Evolutionary conservation across 2,888 invertebrate species (phyloP).

Genomic region (Hermaeophaga mercurialis): DNA sequence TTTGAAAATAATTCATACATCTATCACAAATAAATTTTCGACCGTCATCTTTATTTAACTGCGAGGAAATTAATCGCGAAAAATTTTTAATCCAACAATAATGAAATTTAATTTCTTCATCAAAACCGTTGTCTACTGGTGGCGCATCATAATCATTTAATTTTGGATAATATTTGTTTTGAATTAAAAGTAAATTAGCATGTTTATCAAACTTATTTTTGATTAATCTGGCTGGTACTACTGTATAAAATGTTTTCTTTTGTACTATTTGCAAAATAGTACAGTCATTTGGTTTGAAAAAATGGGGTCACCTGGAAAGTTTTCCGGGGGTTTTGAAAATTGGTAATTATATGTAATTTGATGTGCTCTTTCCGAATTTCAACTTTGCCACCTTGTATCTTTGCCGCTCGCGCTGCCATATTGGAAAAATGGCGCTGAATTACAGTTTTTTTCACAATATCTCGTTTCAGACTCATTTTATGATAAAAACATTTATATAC

Average conservation of each 20-base stretch:
- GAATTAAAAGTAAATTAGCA: constrained; percentile 18
- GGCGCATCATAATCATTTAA: background rate
- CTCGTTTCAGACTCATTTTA: no score
- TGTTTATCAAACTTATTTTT: constrained; percentile 9
- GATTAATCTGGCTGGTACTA: background rate
- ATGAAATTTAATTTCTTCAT: constrained; percentile 11
- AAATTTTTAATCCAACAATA: constrained; percentile 12
- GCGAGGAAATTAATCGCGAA: constrained; percentile 5
- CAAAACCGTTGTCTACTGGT: background rate
- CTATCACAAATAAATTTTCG: constrained; percentile 5
- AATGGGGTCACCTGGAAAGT: no score
- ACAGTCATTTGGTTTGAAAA: background rate
- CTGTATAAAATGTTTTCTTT: background rate
- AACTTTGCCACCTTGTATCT: no score
- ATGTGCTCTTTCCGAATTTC: no score
- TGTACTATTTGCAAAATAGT: no score
- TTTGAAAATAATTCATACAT: constrained; percentile 4
- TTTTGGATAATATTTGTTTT: constrained; percentile 14
- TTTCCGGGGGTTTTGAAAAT: no score
- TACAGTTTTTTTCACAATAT: no score
- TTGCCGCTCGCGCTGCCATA: no score
- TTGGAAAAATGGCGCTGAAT: no score
- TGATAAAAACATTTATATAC: no score
- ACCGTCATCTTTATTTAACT: constrained; percentile 1
- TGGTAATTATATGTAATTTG: no score